These are phyloP conservation scores for Trachurus trachurus DNA, from an alignment of 2,797 vertebrate species.

Conservation along the genomic window DNA sequence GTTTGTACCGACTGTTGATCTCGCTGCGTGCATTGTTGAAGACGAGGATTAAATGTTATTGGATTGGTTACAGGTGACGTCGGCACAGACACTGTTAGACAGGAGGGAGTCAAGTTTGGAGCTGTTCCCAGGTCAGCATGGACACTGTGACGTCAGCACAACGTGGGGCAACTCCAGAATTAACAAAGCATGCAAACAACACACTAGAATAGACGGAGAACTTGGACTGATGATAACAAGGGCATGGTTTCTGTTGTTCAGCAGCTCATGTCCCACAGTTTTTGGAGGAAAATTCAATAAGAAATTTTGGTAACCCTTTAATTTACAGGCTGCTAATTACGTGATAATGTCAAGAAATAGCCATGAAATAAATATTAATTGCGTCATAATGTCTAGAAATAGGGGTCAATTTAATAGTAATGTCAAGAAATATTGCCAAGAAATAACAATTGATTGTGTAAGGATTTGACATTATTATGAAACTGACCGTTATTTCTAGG, in stretches of 20 bases:
- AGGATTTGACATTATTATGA: too few species aligned
- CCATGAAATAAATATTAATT: too few species aligned
- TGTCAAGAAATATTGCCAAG: too few species aligned
- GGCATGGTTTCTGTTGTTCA: neutral
- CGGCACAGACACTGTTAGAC: conserved; percentile 45
- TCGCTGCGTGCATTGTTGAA: conserved; percentile 37
- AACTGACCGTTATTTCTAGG: too few species aligned
- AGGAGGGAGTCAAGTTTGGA: conserved; percentile 32
- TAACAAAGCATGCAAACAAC: conserved; percentile 35
- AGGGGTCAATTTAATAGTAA: too few species aligned
- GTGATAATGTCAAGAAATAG: too few species aligned
- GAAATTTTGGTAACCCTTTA: too few species aligned
- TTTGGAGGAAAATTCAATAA: neutral
- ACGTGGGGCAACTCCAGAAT: conserved; percentile 11
- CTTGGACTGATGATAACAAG: neutral
- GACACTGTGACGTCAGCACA: conserved; percentile 40
- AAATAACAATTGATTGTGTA: too few species aligned
- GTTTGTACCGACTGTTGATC: neutral
- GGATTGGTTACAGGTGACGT: conserved; percentile 68
- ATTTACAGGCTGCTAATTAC: too few species aligned
- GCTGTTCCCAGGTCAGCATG: conserved; percentile 36
- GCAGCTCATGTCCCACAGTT: neutral
- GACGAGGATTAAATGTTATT: conserved; percentile 70
- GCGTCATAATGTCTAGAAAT: too few species aligned
- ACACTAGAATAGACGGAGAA: neutral